A percentile compares a stretch with the other conserved stretches of the same genome.
Evolutionary conservation across 2,113 vertebrate species (phyloP).

Genomic region (Hippocampus comes): DNA sequence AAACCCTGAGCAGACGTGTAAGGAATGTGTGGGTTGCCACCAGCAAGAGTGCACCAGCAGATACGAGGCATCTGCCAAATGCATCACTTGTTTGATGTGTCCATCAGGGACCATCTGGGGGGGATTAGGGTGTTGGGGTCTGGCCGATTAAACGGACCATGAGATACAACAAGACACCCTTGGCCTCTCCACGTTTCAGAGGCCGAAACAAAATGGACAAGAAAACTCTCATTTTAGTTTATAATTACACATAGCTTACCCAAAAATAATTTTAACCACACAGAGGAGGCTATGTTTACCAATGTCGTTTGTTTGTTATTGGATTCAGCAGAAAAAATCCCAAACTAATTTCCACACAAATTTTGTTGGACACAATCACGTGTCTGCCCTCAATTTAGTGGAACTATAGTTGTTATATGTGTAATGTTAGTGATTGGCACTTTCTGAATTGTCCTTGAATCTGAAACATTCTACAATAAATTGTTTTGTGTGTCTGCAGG

Average conservation of each 20-base stretch:
- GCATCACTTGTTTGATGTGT: conserved; percentile 66
- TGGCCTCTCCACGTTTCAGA: conserved; percentile 6
- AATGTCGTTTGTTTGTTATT: not conserved
- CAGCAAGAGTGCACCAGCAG: conserved; percentile 49
- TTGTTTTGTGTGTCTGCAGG: conserved; percentile 66
- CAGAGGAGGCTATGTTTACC: not conserved
- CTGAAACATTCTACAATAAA: not conserved
- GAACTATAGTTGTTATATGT: not conserved
- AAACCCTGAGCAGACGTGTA: conserved; percentile 44
- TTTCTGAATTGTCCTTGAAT: not conserved
- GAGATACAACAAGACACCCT: conserved; percentile 55
- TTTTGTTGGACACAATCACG: not conserved
- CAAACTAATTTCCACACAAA: not conserved
- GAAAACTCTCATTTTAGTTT: not conserved
- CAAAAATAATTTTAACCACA: not conserved
- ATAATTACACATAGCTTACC: not conserved
- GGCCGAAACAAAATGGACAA: not conserved
- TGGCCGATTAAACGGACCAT: conserved; percentile 54
- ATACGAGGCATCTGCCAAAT: conserved; percentile 56
- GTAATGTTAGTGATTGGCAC: not conserved
- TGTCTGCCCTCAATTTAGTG: not conserved
- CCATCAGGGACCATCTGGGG: conserved; percentile 61
- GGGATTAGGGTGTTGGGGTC: conserved; percentile 62
- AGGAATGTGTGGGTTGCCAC: conserved; percentile 68
- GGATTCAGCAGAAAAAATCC: not conserved